Evolutionary conservation across 2,888 invertebrate species (phyloP).

Genomic region (Acrobeloides nanus): DNA sequence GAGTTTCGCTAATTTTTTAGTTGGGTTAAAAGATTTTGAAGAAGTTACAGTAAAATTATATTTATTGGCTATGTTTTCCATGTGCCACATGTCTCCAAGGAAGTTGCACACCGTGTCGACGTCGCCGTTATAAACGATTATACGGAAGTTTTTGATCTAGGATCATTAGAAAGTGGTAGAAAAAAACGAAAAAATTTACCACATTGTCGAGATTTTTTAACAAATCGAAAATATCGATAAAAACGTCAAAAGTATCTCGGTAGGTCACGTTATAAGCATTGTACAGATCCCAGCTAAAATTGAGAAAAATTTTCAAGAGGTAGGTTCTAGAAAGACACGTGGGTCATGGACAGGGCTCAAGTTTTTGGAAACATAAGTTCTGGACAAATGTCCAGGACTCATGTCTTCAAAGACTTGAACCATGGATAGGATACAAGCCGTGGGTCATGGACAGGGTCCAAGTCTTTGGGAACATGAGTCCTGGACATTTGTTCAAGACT

Average conservation of each 20-base stretch:
- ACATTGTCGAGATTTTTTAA: conserved; percentile 1
- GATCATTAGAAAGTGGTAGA: conserved; percentile 3
- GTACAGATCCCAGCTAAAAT: conserved; percentile 24
- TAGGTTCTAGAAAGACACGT: too few relatives aligned
- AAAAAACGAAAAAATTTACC: conserved; percentile 4
- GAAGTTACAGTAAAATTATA: neutral
- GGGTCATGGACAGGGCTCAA: too few relatives aligned
- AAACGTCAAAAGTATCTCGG: conserved; percentile 26
- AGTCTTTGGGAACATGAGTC: too few relatives aligned
- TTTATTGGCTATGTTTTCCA: conserved; percentile 31
- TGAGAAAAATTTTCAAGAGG: too few relatives aligned
- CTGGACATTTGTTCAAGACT: too few relatives aligned
- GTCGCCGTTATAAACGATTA: conserved; percentile 44
- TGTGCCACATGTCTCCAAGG: conserved; percentile 41
- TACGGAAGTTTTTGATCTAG: conserved; percentile 27
- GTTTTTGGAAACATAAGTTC: too few relatives aligned
- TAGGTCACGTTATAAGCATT: conserved; percentile 27
- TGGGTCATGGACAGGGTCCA: too few relatives aligned
- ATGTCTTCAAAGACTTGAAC: too few relatives aligned
- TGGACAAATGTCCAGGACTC: too few relatives aligned
- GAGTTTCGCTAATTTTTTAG: too few relatives aligned
- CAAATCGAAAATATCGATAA: conserved; percentile 20
- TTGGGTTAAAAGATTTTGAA: too few relatives aligned
- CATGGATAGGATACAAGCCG: too few relatives aligned
- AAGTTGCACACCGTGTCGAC: conserved; percentile 46